A percentile compares a stretch with the other conserved stretches of the same genome.
phyloP scores from a whole-genome alignment of 2,797 vertebrate genomes.

The Staurois parvus region DNA sequence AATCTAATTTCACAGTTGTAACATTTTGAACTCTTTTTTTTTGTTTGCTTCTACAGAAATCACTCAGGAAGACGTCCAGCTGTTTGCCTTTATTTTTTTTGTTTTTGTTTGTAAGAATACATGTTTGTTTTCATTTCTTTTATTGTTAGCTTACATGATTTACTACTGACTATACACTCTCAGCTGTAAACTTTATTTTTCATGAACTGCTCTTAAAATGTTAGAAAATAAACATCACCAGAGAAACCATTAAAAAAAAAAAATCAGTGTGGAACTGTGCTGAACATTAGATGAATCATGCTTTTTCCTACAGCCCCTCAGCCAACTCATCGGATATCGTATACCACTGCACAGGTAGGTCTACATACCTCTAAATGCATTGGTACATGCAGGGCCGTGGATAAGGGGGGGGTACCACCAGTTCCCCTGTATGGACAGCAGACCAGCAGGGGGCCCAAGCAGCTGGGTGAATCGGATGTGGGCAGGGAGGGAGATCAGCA shows the following conservation, averaged over 20 bases:
- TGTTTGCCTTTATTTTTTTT: constrained; percentile 26
- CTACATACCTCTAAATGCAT: too few species aligned
- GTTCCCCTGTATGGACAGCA: too few species aligned
- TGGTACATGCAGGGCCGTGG: too few species aligned
- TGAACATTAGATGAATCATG: too few species aligned
- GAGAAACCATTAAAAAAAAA: background rate
- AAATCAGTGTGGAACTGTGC: too few species aligned
- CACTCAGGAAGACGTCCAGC: background rate
- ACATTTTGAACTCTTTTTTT: background rate
- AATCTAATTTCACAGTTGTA: background rate
- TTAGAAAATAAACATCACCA: background rate
- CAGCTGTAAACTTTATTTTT: constrained; percentile 1
- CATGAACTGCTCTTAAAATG: background rate
- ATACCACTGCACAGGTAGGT: too few species aligned
- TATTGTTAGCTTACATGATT: constrained; percentile 21
- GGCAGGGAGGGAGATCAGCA: too few species aligned
- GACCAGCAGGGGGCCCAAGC: too few species aligned
- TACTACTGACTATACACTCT: background rate
- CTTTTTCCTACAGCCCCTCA: too few species aligned
- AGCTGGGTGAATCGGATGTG: too few species aligned
- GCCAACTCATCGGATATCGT: too few species aligned
- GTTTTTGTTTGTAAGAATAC: background rate
- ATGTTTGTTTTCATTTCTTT: constrained; percentile 10
- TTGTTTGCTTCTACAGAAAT: background rate
- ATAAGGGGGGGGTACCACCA: too few species aligned